A percentile compares a stretch with the other conserved stretches of the same genome.
Conservation (phyloP, 2,888 invertebrate species). For the Melipona bicolor region DNA sequence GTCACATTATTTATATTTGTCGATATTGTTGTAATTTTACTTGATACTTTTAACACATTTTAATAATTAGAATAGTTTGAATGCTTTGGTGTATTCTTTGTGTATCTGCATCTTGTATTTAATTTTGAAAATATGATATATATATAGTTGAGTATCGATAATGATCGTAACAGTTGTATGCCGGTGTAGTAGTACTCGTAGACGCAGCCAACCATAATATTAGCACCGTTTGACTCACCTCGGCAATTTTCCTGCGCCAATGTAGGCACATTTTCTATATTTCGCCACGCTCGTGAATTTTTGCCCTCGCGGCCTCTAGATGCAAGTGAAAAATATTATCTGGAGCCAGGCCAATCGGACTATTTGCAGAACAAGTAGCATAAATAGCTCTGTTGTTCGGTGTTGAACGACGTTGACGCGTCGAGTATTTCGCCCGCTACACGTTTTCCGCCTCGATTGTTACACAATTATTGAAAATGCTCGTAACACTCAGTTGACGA, state of each 20-base stretch:
- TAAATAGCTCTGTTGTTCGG: conserved; percentile 69
- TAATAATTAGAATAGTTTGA: too few species aligned
- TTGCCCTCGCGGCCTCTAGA: conserved; percentile 39
- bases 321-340: conserved; percentile 62
- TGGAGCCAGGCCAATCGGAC: conserved; percentile 67
- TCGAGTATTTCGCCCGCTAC: conserved; percentile 7
- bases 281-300: conserved; percentile 32
- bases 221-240: conserved; percentile 26
- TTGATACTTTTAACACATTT: too few species aligned
- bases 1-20: too few species aligned
- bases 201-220: conserved; percentile 2
- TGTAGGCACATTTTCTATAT: conserved; percentile 4
- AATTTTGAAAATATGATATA: too few species aligned
- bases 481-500: too few species aligned
- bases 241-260: neutral
- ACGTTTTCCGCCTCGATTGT: neutral
- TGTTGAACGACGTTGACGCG: conserved; percentile 23
- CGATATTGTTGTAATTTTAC: too few species aligned
- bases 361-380: conserved; percentile 68
- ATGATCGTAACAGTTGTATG: neutral
- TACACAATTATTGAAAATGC: too few species aligned
- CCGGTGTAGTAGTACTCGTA: neutral
- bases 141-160: neutral
- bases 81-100: too few species aligned
- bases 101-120: too few species aligned